Conservation (phyloP, 2,113 vertebrate genomes). For the Coptodon rendalli region DNA sequence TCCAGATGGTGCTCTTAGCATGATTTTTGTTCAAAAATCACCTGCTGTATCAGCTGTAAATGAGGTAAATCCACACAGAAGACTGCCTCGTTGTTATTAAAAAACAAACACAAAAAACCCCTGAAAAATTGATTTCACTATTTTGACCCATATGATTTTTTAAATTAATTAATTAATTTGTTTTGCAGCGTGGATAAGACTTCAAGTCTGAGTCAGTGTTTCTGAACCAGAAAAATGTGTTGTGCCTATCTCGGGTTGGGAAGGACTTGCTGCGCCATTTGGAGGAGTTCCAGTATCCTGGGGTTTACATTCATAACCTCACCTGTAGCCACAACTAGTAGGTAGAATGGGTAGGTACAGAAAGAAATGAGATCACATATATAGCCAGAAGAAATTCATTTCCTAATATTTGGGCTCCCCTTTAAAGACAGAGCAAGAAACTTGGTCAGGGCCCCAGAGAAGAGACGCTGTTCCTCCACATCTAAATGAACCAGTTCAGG, state of each 20-base stretch:
- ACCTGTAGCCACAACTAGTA: not conserved
- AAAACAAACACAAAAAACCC: accelerated
- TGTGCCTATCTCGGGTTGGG: not conserved
- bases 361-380: not conserved
- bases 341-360: not conserved
- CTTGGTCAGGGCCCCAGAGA: not conserved
- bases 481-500: not conserved
- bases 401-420: not conserved
- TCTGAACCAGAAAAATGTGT: not conserved
- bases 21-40: not conserved
- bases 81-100: not conserved
- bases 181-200: not conserved
- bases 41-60: not conserved
- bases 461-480: not conserved
- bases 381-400: not conserved
- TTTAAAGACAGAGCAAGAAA: not conserved
- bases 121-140: not conserved
- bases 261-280: not conserved
- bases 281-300: not conserved
- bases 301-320: not conserved
- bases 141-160: not conserved
- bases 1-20: not conserved
- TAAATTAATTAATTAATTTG: not conserved
- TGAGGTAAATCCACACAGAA: not conserved
- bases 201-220: not conserved